A percentile compares a stretch with the other conserved stretches of the same genome.
Conservation (phyloP, 2,113 vertebrate genomes). For the Rousettus leschenaultii region DNA sequence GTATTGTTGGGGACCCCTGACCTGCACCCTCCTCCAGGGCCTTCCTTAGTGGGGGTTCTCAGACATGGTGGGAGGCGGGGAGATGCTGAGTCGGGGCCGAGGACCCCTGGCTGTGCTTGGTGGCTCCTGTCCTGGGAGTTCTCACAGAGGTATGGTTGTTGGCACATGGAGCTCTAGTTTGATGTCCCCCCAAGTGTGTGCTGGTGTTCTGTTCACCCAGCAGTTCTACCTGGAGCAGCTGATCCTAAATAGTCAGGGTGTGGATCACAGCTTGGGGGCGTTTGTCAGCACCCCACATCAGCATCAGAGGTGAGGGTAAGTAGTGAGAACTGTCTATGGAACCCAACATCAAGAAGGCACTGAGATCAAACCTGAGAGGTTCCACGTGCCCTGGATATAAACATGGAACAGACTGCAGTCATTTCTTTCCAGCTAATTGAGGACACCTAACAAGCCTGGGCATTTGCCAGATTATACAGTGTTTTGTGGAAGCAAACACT, state of each 20-base stretch:
- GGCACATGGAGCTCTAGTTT: background rate
- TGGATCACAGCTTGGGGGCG: background rate
- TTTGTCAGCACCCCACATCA: background rate
- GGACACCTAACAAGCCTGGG: background rate
- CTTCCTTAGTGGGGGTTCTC: background rate
- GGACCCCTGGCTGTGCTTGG: background rate
- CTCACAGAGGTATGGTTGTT: background rate
- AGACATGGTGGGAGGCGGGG: no score
- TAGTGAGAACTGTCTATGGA: background rate
- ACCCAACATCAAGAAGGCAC: background rate
- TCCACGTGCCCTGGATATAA: fast-evolving
- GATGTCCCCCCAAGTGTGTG: background rate
- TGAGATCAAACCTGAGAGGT: background rate
- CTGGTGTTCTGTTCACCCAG: background rate
- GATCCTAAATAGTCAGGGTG: no score
- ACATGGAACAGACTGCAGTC: background rate
- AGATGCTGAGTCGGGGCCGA: background rate
- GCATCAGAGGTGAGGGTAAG: background rate
- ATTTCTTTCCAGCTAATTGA: background rate
- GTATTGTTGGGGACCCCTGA: background rate
- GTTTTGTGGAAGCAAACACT: background rate
- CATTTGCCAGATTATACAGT: background rate
- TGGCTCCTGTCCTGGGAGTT: background rate
- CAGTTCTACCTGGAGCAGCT: background rate
- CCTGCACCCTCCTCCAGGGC: background rate